These are phyloP conservation scores for Adelosebastes latens DNA, from an alignment of 2,797 vertebrate genomes.

Conservation along the genomic window DNA sequence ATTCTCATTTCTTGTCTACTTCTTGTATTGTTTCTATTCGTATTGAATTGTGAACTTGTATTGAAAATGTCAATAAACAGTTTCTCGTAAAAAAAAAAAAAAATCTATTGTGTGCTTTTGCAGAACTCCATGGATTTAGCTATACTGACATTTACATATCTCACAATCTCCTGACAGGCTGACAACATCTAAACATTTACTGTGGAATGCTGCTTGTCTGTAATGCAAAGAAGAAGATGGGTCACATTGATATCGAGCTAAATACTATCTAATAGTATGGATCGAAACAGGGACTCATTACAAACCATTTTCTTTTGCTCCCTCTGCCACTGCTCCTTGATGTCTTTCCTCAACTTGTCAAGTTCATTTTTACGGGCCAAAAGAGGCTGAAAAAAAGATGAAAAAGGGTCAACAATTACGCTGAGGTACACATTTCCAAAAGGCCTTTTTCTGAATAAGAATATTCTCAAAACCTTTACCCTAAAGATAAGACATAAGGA, in stretches of 20 bases:
- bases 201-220: constrained; percentile 13
- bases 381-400: constrained; percentile 86
- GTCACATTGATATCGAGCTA: neutral
- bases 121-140: neutral
- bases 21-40: too few relatives aligned
- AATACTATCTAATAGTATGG: neutral
- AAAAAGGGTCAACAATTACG: neutral
- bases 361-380: constrained; percentile 92
- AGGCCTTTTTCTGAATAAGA: neutral
- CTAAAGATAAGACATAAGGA: too few relatives aligned
- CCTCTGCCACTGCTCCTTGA: constrained; percentile 98
- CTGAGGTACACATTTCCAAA: neutral
- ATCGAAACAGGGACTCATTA: constrained; percentile 56
- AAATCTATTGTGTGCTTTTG: neutral
- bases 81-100: too few relatives aligned
- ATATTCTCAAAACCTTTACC: neutral
- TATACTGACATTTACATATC: neutral
- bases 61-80: too few relatives aligned
- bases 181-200: neutral
- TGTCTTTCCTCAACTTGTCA: constrained; percentile 95
- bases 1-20: too few relatives aligned
- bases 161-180: neutral
- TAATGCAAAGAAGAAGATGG: neutral
- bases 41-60: too few relatives aligned
- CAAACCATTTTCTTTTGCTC: constrained; percentile 98